phyloP scores from a whole-genome alignment of 1,140 invertebrate genomes.

The Drosophila quadrilineata region DNA sequence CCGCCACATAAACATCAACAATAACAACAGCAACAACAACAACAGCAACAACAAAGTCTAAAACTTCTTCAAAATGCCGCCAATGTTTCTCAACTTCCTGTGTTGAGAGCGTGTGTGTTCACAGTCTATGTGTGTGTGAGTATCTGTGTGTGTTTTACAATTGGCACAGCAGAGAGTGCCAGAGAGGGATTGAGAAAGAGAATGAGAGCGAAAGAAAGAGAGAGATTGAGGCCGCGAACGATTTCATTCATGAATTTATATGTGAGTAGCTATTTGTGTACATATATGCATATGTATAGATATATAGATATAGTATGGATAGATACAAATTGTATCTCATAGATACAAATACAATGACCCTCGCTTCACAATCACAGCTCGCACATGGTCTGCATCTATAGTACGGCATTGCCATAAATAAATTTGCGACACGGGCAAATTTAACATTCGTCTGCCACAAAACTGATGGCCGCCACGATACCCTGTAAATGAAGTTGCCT shows the following conservation, averaged over 20 bases:
- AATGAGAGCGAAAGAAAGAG: background rate
- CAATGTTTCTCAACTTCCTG: conserved; percentile 73
- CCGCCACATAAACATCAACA: conserved; percentile 14
- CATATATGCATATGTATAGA: too few relatives aligned
- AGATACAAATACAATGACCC: conserved; percentile 59
- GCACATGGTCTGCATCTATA: conserved; percentile 74
- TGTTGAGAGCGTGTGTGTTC: conserved; percentile 51
- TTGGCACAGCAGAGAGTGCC: conserved; percentile 47
- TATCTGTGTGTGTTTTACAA: conserved; percentile 60
- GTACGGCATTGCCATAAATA: conserved; percentile 74
- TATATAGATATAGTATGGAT: too few relatives aligned
- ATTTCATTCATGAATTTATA: conserved; percentile 77
- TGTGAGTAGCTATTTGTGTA: too few relatives aligned
- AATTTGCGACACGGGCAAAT: conserved; percentile 31
- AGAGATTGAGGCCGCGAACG: conserved; percentile 13
- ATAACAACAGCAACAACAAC: conserved; percentile 9
- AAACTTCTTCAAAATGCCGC: conserved; percentile 73
- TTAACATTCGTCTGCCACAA: background rate
- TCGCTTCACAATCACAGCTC: conserved; percentile 14
- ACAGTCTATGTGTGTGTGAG: background rate
- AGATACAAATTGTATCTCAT: conserved; percentile 33
- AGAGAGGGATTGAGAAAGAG: background rate
- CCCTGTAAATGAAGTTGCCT: background rate
- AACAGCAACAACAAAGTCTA: conserved; percentile 16
- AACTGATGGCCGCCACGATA: background rate